Conservation (phyloP, 2,797 vertebrate genomes). For the Amazona finschi region DNA sequence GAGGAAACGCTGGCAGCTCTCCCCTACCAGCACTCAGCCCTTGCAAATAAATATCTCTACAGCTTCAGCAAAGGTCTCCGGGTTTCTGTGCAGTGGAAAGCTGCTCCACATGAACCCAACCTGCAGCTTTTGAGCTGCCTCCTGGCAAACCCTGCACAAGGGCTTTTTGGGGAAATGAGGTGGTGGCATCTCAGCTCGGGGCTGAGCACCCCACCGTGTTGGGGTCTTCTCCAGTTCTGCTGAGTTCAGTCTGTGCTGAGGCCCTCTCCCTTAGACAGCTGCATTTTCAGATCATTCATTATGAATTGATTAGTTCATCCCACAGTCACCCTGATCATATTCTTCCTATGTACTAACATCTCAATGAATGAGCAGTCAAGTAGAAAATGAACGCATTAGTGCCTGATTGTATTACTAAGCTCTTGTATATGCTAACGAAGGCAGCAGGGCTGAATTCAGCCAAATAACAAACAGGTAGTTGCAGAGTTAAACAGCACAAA, state of each 20-base stretch:
- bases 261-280: neutral
- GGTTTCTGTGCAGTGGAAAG: neutral
- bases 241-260: neutral
- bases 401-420: slow-evolving; percentile 77
- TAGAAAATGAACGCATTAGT: slow-evolving; percentile 83
- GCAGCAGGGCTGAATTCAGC: slow-evolving; percentile 72
- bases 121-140: neutral
- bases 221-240: neutral
- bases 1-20: neutral
- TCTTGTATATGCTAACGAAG: slow-evolving; percentile 35
- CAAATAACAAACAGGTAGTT: slow-evolving; percentile 56
- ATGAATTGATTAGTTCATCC: slow-evolving; percentile 44
- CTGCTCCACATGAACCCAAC: neutral
- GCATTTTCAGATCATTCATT: slow-evolving; percentile 36
- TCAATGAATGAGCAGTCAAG: slow-evolving; percentile 81
- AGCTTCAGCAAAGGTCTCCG: accelerated
- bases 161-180: neutral
- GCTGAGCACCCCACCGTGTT: neutral
- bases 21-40: neutral
- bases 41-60: neutral
- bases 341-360: slow-evolving; percentile 74
- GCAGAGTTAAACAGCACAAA: slow-evolving; percentile 38
- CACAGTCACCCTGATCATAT: slow-evolving; percentile 55
- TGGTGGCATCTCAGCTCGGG: neutral
- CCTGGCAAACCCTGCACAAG: neutral